Evolutionary conservation across 2,888 invertebrate genomes (phyloP), one percentile per base, ranked within the genome.

Genomic region (Eupithecia vulgata): DNA sequence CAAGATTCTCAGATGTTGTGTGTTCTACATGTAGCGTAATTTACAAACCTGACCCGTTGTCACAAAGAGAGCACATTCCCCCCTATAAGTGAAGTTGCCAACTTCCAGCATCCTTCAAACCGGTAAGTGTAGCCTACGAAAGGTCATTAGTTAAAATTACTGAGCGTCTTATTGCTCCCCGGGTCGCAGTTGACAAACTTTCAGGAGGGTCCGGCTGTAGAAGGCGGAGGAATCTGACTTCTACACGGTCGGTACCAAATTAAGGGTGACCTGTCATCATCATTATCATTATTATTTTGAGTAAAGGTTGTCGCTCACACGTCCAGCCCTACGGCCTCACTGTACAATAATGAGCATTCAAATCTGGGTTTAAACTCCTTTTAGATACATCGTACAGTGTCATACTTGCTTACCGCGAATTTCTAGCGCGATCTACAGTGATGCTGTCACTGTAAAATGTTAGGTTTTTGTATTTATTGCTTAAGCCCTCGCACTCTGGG

Each of bases 81-180:
- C 37, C 12, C 13, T 21, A 30, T 15, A 65, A 65, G 78, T 83
- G 76, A 78, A 80, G 82, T 80, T 65, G 12, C 21, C 40, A 65
- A 65, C 37, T 65, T 37, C 40, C 80, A 75, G 79, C 72, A 68
- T 59, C 68, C 68, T 59, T 68, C 80, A 78, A 77, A 82, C 77
- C 78, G 82, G 78, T 79, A 68, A 59, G 35, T 59, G 83, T 79
- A 80, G 82, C 80, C 78, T 80, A 79, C 83, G 82, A 87, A 89
- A 87, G 85, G 90, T 89, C 91, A 92, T 93, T 93, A 92, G 90
- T 91, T 91, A 90, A 91, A 92, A 93, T 93, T 91, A 93, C 91
- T 85, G 83, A 89, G 90, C 89, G 89, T 90, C 78, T 79, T 84
- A 92, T 93, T 88, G 90, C 88, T 92, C 93, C 92, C 93, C 80